Evolutionary conservation across 2,113 vertebrate genomes (phyloP).

Genomic region (Xiphophorus maculatus): DNA sequence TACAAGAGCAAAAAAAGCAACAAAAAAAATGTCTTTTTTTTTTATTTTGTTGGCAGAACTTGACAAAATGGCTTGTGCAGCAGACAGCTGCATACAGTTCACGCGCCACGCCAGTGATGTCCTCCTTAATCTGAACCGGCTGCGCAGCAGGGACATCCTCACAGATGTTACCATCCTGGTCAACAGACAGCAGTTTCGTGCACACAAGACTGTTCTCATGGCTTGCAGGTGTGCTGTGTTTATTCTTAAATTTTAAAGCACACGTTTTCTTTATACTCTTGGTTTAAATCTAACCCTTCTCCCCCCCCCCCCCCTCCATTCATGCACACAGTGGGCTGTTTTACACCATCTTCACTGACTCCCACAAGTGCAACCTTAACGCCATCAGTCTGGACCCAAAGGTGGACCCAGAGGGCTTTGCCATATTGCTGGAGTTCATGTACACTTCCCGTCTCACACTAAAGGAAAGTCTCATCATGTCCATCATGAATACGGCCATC

Average conservation of each 20-base stretch:
- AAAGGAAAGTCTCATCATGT: slow-evolving; percentile 94
- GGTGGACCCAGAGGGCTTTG: slow-evolving; percentile 95
- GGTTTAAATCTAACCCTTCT: slow-evolving; percentile 19
- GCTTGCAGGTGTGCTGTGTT: slow-evolving; percentile 90
- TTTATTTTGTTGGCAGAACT: slow-evolving; percentile 64
- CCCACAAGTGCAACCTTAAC: slow-evolving; percentile 95
- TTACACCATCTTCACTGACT: slow-evolving; percentile 98
- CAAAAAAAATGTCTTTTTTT: neutral
- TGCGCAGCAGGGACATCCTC: slow-evolving; percentile 93
- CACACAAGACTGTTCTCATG: slow-evolving; percentile 98
- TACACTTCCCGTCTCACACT: slow-evolving; percentile 96
- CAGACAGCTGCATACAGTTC: slow-evolving; percentile 99
- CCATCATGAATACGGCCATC: slow-evolving; percentile 94
- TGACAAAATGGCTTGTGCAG: slow-evolving; percentile 91
- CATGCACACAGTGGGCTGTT: slow-evolving; percentile 88
- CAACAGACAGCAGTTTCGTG: slow-evolving; percentile 94
- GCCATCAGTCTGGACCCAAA: slow-evolving; percentile 95
- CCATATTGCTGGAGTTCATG: slow-evolving; percentile 98
- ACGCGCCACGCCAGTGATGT: slow-evolving; percentile 96
- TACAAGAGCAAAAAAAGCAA: neutral
- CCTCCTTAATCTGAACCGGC: slow-evolving; percentile 95
- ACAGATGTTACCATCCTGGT: slow-evolving; percentile 96
- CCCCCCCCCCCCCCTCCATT: neutral
- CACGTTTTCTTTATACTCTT: neutral
- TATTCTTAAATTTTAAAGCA: neutral